Percentiles rank a stretch among this genome's conserved stretches.
Conservation (phyloP, 2,888 invertebrate species). For the Dryobota labecula region DNA sequence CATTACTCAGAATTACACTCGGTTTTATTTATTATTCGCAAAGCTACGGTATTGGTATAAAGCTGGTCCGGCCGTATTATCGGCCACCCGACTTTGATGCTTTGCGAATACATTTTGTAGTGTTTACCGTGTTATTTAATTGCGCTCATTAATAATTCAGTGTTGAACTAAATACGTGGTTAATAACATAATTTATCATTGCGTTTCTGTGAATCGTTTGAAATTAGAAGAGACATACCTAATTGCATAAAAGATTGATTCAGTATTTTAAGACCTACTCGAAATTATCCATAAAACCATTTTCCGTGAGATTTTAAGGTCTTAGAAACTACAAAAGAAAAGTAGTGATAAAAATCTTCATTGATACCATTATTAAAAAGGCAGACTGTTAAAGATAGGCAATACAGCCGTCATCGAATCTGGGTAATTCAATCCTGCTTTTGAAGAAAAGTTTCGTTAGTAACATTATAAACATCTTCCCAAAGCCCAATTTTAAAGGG, state of each 20-base stretch:
- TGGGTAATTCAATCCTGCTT: background rate
- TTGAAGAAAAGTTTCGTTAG: background rate
- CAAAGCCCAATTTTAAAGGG: background rate
- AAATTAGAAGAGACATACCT: too few relatives aligned
- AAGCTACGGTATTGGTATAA: conserved; percentile 46
- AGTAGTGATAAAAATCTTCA: too few relatives aligned
- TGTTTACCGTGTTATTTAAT: conserved; percentile 10
- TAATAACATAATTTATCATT: too few relatives aligned
- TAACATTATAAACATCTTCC: background rate
- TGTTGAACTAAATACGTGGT: background rate
- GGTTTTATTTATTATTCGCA: conserved; percentile 54
- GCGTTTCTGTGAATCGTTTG: too few relatives aligned
- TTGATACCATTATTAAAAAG: too few relatives aligned
- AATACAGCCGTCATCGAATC: background rate
- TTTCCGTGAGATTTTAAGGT: too few relatives aligned
- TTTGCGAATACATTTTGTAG: conserved; percentile 41
- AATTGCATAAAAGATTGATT: too few relatives aligned
- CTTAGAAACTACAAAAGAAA: too few relatives aligned
- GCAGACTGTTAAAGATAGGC: too few relatives aligned
- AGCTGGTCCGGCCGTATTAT: conserved; percentile 24
- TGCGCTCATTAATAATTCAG: background rate
- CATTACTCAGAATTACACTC: conserved; percentile 56
- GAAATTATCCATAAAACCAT: too few relatives aligned
- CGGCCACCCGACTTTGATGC: conserved; percentile 24
- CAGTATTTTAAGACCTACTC: too few relatives aligned